Evolutionary conservation across 2,113 vertebrate genomes (phyloP).

Genomic region (Platichthys flesus): DNA sequence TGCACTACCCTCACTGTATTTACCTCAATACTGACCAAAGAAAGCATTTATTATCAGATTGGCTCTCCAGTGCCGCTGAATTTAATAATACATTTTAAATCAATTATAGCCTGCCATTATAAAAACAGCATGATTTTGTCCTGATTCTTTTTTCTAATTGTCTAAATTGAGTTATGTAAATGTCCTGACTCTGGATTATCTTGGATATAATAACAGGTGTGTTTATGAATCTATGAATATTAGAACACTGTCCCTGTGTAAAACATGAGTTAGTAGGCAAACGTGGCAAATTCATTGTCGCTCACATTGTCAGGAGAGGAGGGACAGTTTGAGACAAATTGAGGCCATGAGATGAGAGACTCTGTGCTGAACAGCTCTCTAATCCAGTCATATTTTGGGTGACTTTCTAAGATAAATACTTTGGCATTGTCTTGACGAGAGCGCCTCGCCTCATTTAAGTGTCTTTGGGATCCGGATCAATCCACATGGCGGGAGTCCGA

Average conservation of each 20-base stretch:
- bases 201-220: constrained; percentile 15
- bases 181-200: constrained; percentile 28
- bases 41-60: neutral
- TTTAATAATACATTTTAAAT: neutral
- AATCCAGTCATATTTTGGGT: constrained; percentile 75
- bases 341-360: constrained; percentile 66
- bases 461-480: constrained; percentile 75
- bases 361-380: constrained; percentile 61
- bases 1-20: neutral
- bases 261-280: constrained; percentile 17
- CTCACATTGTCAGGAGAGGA: constrained; percentile 32
- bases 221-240: constrained; percentile 16
- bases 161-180: constrained; percentile 23
- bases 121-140: constrained; percentile 15
- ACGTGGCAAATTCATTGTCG: constrained; percentile 19
- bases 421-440: constrained; percentile 72
- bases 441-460: constrained; percentile 64
- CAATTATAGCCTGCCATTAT: neutral
- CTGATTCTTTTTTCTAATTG: constrained; percentile 36
- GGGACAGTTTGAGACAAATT: constrained; percentile 56
- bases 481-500: constrained; percentile 62
- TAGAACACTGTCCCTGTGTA: neutral
- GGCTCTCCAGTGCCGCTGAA: neutral
- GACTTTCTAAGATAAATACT: constrained; percentile 77
- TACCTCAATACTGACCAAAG: constrained; percentile 1